Base-by-base conservation (phyloP, 2,113 vertebrate species). In the Geococcyx californianus region DNA sequence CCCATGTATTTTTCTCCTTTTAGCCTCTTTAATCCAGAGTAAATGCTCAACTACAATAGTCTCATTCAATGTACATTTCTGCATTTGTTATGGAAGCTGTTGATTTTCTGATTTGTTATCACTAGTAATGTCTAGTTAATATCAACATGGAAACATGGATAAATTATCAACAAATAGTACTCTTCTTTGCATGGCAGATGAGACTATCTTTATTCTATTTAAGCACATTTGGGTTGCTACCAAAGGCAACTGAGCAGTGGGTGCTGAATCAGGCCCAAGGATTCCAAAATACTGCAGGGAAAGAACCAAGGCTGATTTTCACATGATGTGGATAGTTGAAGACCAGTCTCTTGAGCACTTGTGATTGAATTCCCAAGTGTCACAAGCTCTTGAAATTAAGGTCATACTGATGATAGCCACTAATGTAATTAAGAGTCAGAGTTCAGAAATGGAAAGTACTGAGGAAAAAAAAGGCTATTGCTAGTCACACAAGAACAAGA, bases 301-400 rank as follows among this genome's bases (percentile, higher is more conserved):
- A 7, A 70, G 20, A 49, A 63, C 14, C 26, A 51, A 59, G 28
- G 24, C 5, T 7, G 31, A 40, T 70, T 67, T 78, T 7, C 24
- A 26, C 5, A 11, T 51, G 10, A 60, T 8, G 0, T 12, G 14
- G 42, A 38, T 38, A 45, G 33, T 1, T 78, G 62, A 68, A 0
- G 1, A 44, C 7, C 9, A 3, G 16, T 31, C 13, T 52, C 24
- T 47, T 8, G 3, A 82, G 52, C 14, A 40, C 24, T 75, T 70
- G 52, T 72, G 34, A 55, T 24, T 38, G 31, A 52, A 63, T 56
- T 42, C 5, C 7, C 62, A 73, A 17, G 26, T 78, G 34, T 51
- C 80, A 66, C 19, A 60, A 55, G 12, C 16, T 70, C 23, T 55
- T 78, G 16, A 92, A 89, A 74, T 58, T 45, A 62, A 77, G 31